These are phyloP conservation scores for Ceratosolen fusciceps DNA, from an alignment of 1,140 invertebrate species.

Conservation along the genomic window DNA sequence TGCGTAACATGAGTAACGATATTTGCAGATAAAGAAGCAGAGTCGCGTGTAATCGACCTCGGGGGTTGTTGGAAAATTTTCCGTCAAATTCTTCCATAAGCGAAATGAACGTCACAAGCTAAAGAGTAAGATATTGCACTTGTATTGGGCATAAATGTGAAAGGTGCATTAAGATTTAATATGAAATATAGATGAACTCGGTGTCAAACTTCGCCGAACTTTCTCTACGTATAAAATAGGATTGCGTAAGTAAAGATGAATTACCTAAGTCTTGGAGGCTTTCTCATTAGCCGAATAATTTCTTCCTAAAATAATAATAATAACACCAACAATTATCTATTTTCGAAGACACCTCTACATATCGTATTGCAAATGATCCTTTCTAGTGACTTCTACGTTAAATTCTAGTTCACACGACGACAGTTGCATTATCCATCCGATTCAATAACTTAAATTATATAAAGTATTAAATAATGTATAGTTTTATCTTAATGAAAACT, in stretches of 20 bases:
- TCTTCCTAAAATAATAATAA: background rate
- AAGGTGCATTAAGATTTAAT: slow-evolving; percentile 13
- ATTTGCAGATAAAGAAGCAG: background rate
- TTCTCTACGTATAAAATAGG: background rate
- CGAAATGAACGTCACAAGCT: slow-evolving; percentile 18
- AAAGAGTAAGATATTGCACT: slow-evolving; percentile 10
- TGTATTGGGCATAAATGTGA: background rate
- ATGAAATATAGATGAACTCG: background rate
- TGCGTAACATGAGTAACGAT: background rate
- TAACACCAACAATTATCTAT: background rate
- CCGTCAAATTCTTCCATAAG: background rate
- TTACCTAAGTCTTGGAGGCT: background rate
- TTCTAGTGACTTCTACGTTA: no score
- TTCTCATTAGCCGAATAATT: background rate
- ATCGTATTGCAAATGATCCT: no score
- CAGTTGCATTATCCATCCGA: no score
- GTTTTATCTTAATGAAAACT: no score
- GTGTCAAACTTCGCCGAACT: background rate
- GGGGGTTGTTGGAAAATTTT: background rate
- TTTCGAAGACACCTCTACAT: no score
- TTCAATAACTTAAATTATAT: no score
- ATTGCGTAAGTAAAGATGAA: background rate
- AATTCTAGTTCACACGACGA: no score
- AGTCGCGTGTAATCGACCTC: slow-evolving; percentile 11
- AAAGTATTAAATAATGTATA: no score